Percentiles rank a stretch among this genome's conserved stretches.
Evolutionary conservation across 2,888 invertebrate species (phyloP).

Genomic region (Trachelus tabidus): DNA sequence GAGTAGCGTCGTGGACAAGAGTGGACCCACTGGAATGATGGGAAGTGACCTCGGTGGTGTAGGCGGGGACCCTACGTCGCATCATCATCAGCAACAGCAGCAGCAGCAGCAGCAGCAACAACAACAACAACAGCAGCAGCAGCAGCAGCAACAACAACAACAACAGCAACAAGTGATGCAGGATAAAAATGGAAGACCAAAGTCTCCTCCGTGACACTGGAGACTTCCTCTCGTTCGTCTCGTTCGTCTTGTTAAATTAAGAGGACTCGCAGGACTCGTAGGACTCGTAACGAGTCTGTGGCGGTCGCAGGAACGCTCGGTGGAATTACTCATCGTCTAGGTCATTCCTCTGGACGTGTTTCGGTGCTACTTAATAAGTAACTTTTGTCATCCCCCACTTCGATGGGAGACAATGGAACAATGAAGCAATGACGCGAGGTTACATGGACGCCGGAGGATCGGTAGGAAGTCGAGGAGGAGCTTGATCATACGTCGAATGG

Average conservation of each 20-base stretch:
- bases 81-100: constrained; percentile 56
- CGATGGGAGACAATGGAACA: no score
- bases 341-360: no score
- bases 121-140: constrained; percentile 23
- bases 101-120: constrained; percentile 25
- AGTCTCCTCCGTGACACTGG: constrained; percentile 65
- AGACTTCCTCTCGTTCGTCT: constrained; percentile 24
- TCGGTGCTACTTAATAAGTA: no score
- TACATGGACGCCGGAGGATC: no score
- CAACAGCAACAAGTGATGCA: constrained; percentile 59
- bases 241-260: background rate
- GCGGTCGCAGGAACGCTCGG: background rate
- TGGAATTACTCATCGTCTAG: background rate
- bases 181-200: constrained; percentile 61
- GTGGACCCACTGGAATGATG: constrained; percentile 58
- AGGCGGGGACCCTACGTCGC: constrained; percentile 51
- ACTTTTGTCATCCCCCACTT: no score
- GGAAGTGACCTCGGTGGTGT: constrained; percentile 59
- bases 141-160: constrained; percentile 45
- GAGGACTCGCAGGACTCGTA: no score
- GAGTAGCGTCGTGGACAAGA: constrained; percentile 68
- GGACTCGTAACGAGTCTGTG: background rate
- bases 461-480: no score
- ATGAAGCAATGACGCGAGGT: no score
- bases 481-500: background rate